These are phyloP conservation scores for Ceyx melanurus DNA, from an alignment of 2,113 vertebrate species.

Conservation along the genomic window DNA sequence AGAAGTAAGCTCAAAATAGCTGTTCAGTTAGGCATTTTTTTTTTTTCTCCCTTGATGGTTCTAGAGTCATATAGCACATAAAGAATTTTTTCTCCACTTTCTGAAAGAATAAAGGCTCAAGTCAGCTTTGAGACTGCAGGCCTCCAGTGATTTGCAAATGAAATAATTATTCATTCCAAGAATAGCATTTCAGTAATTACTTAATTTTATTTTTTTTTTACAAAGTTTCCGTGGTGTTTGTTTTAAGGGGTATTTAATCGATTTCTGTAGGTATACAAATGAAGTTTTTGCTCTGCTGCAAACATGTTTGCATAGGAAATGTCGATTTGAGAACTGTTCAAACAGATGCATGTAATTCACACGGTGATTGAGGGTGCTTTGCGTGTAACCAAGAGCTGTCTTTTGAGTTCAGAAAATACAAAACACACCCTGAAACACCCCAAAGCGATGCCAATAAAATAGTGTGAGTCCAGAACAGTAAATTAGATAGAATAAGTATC, in stretches of 20 bases:
- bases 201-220: not conserved
- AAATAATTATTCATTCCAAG: not conserved
- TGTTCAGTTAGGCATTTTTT: not conserved
- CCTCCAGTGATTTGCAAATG: not conserved
- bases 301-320: not conserved
- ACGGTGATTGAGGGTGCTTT: not conserved
- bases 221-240: not conserved
- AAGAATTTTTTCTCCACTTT: not conserved
- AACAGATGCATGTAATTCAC: not conserved
- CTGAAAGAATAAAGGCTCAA: not conserved
- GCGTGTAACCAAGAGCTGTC: not conserved
- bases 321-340: not conserved
- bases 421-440: not conserved
- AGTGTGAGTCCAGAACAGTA: not conserved
- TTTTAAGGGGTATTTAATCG: not conserved
- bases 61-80: not conserved
- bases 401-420: not conserved
- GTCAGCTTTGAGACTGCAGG: not conserved
- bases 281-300: not conserved
- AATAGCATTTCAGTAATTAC: not conserved
- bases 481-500: not conserved
- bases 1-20: slow-evolving; percentile 13
- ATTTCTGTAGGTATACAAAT: not conserved
- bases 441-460: not conserved
- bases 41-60: not conserved